A percentile compares a stretch with the other conserved stretches of the same genome.
These are phyloP conservation scores for Azorinus chamasolen DNA, from an alignment of 2,888 invertebrate genomes.

Conservation along the genomic window DNA sequence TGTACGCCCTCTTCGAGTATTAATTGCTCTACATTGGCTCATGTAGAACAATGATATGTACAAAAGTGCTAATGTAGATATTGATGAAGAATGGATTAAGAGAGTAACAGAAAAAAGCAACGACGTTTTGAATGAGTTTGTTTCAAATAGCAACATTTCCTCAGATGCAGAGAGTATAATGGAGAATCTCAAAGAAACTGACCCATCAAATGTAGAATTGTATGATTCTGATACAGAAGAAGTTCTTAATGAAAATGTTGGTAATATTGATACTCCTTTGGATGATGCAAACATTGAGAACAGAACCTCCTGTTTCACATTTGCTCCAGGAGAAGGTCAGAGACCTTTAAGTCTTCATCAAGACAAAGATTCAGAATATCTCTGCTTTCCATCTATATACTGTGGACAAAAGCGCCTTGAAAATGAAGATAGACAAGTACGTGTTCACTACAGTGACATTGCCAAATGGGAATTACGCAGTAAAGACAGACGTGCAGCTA, in stretches of 20 bases:
- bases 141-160: neutral
- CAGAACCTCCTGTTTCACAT: neutral
- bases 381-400: constrained; percentile 46
- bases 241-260: constrained; percentile 1
- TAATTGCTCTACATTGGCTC: constrained; percentile 42
- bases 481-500: neutral
- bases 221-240: constrained; percentile 1
- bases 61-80: constrained; percentile 31
- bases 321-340: constrained; percentile 13
- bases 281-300: constrained; percentile 6
- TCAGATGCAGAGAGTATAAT: constrained; percentile 43
- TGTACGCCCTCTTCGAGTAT: constrained; percentile 38
- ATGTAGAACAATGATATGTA: constrained; percentile 45
- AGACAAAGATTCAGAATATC: constrained; percentile 10
- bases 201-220: neutral
- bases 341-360: constrained; percentile 5
- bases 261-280: constrained; percentile 30
- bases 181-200: constrained; percentile 19
- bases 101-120: constrained; percentile 2
- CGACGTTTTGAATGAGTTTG: constrained; percentile 5
- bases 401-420: constrained; percentile 52
- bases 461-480: constrained; percentile 10
- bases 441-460: constrained; percentile 8
- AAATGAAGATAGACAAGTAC: constrained; percentile 9
- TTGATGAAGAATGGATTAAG: constrained; percentile 38